Percentiles rank a stretch among this genome's conserved stretches.
Conservation (phyloP, 2,888 invertebrate species). For the Brachypalpus laphriformis region DNA sequence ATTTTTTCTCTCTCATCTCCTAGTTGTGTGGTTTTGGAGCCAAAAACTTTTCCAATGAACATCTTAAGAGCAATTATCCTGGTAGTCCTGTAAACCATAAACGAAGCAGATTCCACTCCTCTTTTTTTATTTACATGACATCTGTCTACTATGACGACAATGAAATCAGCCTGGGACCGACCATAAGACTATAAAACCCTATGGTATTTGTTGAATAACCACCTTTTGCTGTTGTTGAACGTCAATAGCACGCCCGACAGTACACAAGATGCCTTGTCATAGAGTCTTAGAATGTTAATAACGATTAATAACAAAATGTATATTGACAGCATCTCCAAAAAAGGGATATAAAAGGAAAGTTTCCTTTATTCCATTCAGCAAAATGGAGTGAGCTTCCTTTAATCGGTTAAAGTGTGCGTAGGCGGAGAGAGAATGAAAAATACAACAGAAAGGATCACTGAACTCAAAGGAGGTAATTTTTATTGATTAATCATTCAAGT, state of each 20-base stretch:
- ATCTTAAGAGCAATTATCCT: constrained; percentile 32
- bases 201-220: constrained; percentile 31
- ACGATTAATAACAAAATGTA: constrained; percentile 47
- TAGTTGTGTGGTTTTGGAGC: not conserved
- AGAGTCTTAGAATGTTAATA: constrained; percentile 47
- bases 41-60: constrained; percentile 36
- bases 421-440: not conserved
- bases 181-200: constrained; percentile 37
- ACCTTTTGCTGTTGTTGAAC: constrained; percentile 26
- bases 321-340: constrained; percentile 34
- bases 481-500: constrained; percentile 50
- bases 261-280: constrained; percentile 1
- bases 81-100: constrained; percentile 12
- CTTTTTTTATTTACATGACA: constrained; percentile 42
- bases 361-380: not conserved
- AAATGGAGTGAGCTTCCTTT: not conserved
- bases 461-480: constrained; percentile 21
- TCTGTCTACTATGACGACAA: constrained; percentile 31
- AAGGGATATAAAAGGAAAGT: constrained; percentile 13
- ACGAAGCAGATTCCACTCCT: not conserved
- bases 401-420: not conserved
- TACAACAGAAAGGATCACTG: not conserved
- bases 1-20: not conserved
- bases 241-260: not conserved
- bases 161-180: constrained; percentile 22